Percentiles rank a stretch among this genome's conserved stretches.
Evolutionary conservation across 2,797 vertebrate species (phyloP).

Genomic region (Ptychadena robeensis): DNA sequence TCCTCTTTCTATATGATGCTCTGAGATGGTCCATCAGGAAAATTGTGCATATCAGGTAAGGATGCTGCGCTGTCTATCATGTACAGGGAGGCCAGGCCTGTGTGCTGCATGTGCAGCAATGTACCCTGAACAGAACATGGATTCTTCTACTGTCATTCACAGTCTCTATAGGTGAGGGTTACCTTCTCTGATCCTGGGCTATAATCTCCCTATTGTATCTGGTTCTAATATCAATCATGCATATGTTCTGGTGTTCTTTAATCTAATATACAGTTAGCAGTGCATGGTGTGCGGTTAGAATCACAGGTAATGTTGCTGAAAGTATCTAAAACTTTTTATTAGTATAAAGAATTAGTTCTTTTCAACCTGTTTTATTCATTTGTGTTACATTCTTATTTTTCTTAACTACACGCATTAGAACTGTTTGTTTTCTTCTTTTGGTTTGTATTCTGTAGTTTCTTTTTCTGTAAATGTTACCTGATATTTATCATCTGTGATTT

Average conservation of each 20-base stretch:
- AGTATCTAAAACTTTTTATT: background rate
- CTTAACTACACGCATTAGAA: too few relatives aligned
- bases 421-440: too few relatives aligned
- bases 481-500: background rate
- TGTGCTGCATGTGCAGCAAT: constrained; percentile 54
- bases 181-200: too few relatives aligned
- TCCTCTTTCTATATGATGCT: constrained; percentile 83
- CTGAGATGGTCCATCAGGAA: constrained; percentile 97
- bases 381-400: too few relatives aligned
- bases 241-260: background rate
- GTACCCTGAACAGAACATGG: constrained; percentile 21
- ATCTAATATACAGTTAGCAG: background rate
- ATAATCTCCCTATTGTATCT: background rate
- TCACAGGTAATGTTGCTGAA: background rate
- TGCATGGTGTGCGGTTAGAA: too few relatives aligned
- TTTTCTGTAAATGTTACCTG: too few relatives aligned
- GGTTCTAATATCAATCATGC: background rate
- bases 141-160: background rate
- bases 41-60: constrained; percentile 93
- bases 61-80: constrained; percentile 22
- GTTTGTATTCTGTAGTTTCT: background rate
- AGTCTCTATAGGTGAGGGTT: too few relatives aligned
- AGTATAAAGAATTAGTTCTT: background rate
- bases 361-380: background rate
- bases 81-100: constrained; percentile 65